A percentile compares a stretch with the other conserved stretches of the same genome.
Evolutionary conservation across 2,113 vertebrate species (phyloP).

Genomic region (Crotalus horridus): DNA sequence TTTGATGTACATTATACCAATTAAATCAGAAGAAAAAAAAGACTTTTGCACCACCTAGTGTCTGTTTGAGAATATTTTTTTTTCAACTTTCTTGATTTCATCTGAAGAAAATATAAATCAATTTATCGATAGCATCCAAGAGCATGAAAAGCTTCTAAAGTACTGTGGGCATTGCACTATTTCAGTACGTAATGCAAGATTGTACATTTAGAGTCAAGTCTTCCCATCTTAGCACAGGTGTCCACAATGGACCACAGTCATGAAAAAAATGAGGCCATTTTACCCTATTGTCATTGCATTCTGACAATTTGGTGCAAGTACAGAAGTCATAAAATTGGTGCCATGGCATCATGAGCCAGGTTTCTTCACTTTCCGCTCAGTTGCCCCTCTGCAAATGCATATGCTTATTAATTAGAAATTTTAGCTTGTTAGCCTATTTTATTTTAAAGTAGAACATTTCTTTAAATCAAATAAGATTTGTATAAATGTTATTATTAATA

Average conservation of each 20-base stretch:
- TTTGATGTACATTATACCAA: neutral
- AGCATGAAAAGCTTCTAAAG: neutral
- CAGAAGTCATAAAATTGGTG: neutral
- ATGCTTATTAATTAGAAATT: neutral
- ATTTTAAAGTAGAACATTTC: neutral
- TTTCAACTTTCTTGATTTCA: neutral
- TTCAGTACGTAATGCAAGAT: neutral
- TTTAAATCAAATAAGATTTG: neutral
- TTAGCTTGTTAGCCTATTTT: neutral
- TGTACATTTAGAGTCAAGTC: neutral
- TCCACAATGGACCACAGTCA: neutral
- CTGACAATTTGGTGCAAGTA: neutral
- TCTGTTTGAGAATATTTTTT: neutral
- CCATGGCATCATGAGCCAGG: neutral
- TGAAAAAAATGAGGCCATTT: neutral
- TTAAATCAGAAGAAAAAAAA: neutral
- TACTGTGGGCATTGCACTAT: neutral
- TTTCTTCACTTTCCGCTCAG: neutral
- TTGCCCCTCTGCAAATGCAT: neutral
- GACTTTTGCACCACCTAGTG: conserved; percentile 1
- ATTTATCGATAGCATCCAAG: neutral
- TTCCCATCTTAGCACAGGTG: neutral
- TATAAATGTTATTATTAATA: neutral
- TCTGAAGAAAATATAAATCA: neutral
- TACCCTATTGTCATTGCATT: neutral